Percentiles rank a stretch among this genome's conserved stretches.
phyloP scores from a whole-genome alignment of 2,888 invertebrate genomes.

The Trissolcus brochymenae region DNA sequence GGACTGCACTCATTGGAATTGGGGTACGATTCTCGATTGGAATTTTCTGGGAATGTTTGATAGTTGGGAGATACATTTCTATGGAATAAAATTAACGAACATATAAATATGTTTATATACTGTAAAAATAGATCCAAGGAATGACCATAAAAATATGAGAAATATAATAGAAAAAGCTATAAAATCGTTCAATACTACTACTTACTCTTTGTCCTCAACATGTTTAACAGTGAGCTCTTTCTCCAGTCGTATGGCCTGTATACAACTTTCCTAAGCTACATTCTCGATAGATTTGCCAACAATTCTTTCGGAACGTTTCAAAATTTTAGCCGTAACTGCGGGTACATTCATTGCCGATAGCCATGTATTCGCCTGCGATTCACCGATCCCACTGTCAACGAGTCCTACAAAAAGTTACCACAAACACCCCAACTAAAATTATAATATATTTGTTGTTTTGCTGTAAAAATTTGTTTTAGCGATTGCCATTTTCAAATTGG shows the following conservation, averaged over 20 bases:
- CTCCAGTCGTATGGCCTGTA: neutral
- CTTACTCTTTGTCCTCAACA: neutral
- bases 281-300: constrained; percentile 1
- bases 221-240: neutral
- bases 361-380: neutral
- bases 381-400: neutral
- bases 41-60: neutral
- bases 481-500: neutral
- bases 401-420: neutral
- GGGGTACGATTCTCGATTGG: neutral
- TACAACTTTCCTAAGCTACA: neutral
- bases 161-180: neutral
- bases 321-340: neutral
- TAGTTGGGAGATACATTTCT: neutral
- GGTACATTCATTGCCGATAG: neutral
- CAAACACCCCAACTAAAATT: neutral
- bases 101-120: neutral
- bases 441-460: neutral
- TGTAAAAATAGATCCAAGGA: neutral
- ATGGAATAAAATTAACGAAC: neutral
- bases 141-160: neutral
- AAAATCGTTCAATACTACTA: neutral
- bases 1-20: neutral
- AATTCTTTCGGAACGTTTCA: neutral
- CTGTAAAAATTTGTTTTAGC: neutral